These are phyloP conservation scores for Phasianus colchicus DNA, from an alignment of 2,113 vertebrate genomes.

Conservation along the genomic window DNA sequence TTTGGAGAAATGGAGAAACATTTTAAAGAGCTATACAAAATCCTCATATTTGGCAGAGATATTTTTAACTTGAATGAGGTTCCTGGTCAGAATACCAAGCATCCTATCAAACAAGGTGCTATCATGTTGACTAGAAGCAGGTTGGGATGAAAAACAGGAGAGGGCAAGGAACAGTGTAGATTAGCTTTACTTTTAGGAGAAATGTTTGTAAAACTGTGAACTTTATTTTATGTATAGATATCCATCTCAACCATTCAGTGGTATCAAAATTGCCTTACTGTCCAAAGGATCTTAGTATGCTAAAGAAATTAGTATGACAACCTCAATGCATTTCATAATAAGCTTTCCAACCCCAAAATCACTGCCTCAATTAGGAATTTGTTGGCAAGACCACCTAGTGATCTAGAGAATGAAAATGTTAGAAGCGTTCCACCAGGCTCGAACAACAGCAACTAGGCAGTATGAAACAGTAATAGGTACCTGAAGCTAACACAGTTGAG, in stretches of 20 bases:
- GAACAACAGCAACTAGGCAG: not conserved
- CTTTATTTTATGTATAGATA: not conserved
- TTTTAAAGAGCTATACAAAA: not conserved
- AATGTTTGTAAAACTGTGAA: not conserved
- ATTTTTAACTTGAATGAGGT: not conserved
- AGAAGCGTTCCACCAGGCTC: not conserved
- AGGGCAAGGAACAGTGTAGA: not conserved
- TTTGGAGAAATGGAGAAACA: not conserved
- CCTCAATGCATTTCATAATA: not conserved
- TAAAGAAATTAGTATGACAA: not conserved
- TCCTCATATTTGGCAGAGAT: not conserved
- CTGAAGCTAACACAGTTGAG: accelerated
- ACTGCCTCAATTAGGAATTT: not conserved
- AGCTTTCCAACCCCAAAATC: not conserved
- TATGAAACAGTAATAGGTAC: not conserved
- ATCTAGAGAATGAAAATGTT: not conserved
- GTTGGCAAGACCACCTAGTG: accelerated
- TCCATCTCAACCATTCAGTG: not conserved
- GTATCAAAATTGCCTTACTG: not conserved
- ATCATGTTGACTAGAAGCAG: not conserved
- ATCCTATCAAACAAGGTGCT: not conserved
- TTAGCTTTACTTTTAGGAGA: not conserved
- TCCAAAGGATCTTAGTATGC: not conserved
- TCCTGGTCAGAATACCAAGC: not conserved
- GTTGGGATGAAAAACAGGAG: not conserved